Conservation (phyloP, 2,888 invertebrate species). For the Apantesis nais region DNA sequence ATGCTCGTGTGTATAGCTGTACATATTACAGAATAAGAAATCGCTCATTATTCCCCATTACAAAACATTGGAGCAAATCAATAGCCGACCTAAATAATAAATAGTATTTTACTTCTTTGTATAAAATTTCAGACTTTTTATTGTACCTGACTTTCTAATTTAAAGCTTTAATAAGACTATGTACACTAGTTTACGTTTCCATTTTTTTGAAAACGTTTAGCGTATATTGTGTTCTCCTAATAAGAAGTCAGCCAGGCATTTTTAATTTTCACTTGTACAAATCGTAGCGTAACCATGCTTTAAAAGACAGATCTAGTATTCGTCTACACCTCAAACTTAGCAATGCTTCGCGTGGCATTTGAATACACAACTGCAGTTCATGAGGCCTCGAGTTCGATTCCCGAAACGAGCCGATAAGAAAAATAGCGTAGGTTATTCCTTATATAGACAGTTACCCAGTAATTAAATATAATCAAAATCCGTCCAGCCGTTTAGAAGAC, state of each 20-base stretch:
- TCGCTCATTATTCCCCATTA: not conserved
- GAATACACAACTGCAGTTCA: no score
- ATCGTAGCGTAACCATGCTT: not conserved
- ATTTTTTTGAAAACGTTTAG: not conserved
- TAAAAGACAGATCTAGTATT: not conserved
- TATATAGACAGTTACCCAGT: no score
- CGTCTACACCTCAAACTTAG: not conserved
- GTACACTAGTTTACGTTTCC: not conserved
- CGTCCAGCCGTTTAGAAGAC: no score
- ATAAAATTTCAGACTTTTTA: no score
- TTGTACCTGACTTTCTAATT: no score
- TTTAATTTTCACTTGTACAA: not conserved
- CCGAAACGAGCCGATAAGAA: no score
- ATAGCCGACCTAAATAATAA: not conserved
- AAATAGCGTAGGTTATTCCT: no score
- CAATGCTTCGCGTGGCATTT: no score
- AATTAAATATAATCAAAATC: no score
- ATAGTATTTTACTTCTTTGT: not conserved
- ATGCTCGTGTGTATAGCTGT: slow-evolving; percentile 15
- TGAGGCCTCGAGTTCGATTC: no score
- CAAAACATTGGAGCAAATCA: not conserved
- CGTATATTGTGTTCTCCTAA: not conserved
- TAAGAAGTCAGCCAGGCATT: not conserved
- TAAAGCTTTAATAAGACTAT: not conserved
- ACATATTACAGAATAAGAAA: not conserved